Percentiles rank a stretch among this genome's conserved stretches.
Evolutionary conservation across 2,888 invertebrate genomes (phyloP).

Genomic region (Herminia tarsipennalis): DNA sequence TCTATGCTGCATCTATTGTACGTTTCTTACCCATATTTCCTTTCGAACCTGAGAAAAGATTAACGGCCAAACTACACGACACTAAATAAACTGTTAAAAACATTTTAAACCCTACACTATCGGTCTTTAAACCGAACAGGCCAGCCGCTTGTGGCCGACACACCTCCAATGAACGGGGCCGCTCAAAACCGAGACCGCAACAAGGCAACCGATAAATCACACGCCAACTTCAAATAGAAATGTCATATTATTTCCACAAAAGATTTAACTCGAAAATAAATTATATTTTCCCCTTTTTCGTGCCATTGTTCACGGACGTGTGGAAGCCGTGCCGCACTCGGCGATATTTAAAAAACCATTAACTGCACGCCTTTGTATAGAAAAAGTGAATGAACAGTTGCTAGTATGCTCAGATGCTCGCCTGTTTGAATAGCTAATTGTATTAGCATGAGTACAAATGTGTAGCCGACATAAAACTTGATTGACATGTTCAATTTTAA

Average conservation of each 20-base stretch:
- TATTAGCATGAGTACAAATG: conserved; percentile 16
- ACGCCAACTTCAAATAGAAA: conserved; percentile 85
- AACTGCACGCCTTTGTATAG: conserved; percentile 78
- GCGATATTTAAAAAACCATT: conserved; percentile 85
- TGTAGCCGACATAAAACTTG: conserved; percentile 10
- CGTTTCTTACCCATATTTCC: too few species aligned
- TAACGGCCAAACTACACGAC: neutral
- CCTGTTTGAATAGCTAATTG: conserved; percentile 44
- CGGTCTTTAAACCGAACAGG: conserved; percentile 56
- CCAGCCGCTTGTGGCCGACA: conserved; percentile 58
- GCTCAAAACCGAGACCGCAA: conserved; percentile 63
- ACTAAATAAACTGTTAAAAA: neutral
- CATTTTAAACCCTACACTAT: conserved; percentile 34
- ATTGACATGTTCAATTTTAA: conserved; percentile 13
- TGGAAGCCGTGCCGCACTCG: conserved; percentile 76
- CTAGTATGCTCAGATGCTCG: conserved; percentile 41
- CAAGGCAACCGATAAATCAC: conserved; percentile 83
- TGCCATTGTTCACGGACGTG: conserved; percentile 81
- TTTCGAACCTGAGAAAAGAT: too few species aligned
- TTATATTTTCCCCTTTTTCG: conserved; percentile 81
- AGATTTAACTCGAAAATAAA: conserved; percentile 87
- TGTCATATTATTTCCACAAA: conserved; percentile 87
- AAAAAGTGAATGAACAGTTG: conserved; percentile 49
- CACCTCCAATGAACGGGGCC: conserved; percentile 62
- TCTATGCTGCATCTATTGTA: too few species aligned